Percentiles rank a stretch among this genome's conserved stretches.
Conservation (phyloP, 2,888 invertebrate genomes). For the Cenopis cana region DNA sequence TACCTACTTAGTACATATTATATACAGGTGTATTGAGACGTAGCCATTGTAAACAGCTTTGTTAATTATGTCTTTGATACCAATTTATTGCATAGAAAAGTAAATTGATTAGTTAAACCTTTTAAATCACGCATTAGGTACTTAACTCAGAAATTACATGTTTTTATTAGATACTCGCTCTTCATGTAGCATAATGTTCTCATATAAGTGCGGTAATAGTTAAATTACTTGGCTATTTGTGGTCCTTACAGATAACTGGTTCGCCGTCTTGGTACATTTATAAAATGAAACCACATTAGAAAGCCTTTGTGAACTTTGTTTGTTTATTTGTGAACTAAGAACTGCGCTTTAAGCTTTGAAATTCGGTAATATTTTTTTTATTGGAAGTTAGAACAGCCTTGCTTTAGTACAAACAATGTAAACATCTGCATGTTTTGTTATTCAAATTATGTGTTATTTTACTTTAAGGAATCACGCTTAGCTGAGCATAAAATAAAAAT, state of each 20-base stretch:
- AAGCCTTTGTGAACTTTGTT: not conserved
- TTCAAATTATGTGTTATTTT: conserved; percentile 27
- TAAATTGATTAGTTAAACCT: not conserved
- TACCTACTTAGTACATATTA: not conserved
- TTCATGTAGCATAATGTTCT: not conserved
- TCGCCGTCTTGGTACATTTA: not conserved
- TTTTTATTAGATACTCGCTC: too few relatives aligned
- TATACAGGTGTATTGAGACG: not conserved
- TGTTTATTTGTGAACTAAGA: too few relatives aligned
- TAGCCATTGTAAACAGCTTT: not conserved
- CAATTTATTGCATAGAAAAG: not conserved
- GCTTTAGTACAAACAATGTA: not conserved
- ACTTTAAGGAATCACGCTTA: conserved; percentile 38
- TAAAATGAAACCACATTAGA: not conserved
- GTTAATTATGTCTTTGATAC: not conserved
- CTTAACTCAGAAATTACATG: too few relatives aligned
- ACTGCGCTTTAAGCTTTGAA: not conserved
- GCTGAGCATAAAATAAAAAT: conserved; percentile 37
- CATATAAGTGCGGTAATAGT: not conserved
- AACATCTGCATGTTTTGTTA: conserved; percentile 16
- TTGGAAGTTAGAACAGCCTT: too few relatives aligned
- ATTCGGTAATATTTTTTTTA: not conserved
- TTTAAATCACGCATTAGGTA: not conserved
- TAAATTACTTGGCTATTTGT: not conserved
- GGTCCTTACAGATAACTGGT: not conserved